A percentile compares a stretch with the other conserved stretches of the same genome.
phyloP scores from a whole-genome alignment of 2,113 vertebrate genomes.

The Daphoenositta chrysoptera region DNA sequence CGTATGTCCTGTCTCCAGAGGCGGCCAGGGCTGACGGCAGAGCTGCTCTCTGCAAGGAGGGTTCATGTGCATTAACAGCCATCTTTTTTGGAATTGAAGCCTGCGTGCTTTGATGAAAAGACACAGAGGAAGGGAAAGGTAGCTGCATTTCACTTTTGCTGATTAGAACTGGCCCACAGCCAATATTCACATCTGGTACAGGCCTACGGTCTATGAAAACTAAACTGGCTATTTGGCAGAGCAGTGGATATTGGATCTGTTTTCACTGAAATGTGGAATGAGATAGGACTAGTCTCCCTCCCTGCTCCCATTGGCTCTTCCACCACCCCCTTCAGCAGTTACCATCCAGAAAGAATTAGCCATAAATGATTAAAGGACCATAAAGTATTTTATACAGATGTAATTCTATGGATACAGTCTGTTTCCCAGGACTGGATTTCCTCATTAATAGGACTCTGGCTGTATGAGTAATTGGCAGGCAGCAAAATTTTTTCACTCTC shows the following conservation, averaged over 20 bases:
- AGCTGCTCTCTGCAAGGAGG: background rate
- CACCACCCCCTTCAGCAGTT: background rate
- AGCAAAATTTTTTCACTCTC: background rate
- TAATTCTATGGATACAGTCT: constrained; percentile 7
- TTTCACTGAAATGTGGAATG: constrained; percentile 46
- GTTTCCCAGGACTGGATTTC: constrained; percentile 37
- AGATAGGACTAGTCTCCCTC: constrained; percentile 16
- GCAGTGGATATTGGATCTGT: constrained; percentile 39
- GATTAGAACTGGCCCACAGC: background rate
- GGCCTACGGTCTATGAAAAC: constrained; percentile 15
- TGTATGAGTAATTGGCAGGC: constrained; percentile 1
- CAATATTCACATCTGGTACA: constrained; percentile 54
- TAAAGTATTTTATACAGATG: constrained; percentile 48
- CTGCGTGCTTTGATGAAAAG: background rate
- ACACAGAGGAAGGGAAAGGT: background rate
- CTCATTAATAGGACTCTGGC: constrained; percentile 3
- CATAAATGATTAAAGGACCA: constrained; percentile 27
- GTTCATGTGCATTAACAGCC: background rate
- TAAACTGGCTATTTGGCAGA: constrained; percentile 47
- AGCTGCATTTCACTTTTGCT: background rate
- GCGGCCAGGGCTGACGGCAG: fast-evolving
- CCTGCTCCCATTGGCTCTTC: background rate
- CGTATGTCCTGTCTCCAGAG: background rate
- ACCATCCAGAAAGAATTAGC: constrained; percentile 38
- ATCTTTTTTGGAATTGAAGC: background rate